These are phyloP conservation scores for Gorsachius goisagi DNA, from an alignment of 2,113 vertebrate species.

Conservation along the genomic window DNA sequence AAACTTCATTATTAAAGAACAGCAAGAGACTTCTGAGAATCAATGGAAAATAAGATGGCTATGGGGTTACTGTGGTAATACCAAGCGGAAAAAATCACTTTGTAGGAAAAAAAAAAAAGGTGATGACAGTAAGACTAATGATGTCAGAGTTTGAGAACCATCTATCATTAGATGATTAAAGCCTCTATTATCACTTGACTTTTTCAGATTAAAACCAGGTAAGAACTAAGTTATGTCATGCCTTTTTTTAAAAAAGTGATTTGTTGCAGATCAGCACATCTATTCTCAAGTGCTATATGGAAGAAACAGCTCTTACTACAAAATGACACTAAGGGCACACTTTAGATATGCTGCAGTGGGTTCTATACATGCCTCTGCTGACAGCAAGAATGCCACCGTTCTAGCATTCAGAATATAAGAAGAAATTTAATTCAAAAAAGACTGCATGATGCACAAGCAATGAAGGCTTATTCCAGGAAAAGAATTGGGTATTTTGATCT, in stretches of 20 bases:
- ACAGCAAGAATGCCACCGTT: background rate
- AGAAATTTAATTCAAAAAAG: background rate
- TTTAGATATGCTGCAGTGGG: background rate
- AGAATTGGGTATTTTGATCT: background rate
- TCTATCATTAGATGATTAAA: background rate
- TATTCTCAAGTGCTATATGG: background rate
- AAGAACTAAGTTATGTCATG: background rate
- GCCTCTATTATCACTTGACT: background rate
- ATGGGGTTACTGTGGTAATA: background rate
- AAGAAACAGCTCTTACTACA: background rate
- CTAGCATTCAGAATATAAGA: background rate
- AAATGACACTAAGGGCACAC: background rate
- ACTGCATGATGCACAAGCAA: background rate
- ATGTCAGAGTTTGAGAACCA: background rate
- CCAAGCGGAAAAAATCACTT: background rate
- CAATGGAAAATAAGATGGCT: background rate
- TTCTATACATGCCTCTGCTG: fast-evolving
- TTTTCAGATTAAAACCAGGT: background rate
- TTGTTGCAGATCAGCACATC: background rate
- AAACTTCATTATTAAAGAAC: background rate
- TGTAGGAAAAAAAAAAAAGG: background rate
- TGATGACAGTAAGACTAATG: background rate
- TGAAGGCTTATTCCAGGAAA: background rate
- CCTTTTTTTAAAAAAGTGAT: background rate
- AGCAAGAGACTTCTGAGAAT: background rate